A percentile compares a stretch with the other conserved stretches of the same genome.
These are phyloP conservation scores for Cloeon dipterum DNA, from an alignment of 2,888 invertebrate species.

Conservation along the genomic window DNA sequence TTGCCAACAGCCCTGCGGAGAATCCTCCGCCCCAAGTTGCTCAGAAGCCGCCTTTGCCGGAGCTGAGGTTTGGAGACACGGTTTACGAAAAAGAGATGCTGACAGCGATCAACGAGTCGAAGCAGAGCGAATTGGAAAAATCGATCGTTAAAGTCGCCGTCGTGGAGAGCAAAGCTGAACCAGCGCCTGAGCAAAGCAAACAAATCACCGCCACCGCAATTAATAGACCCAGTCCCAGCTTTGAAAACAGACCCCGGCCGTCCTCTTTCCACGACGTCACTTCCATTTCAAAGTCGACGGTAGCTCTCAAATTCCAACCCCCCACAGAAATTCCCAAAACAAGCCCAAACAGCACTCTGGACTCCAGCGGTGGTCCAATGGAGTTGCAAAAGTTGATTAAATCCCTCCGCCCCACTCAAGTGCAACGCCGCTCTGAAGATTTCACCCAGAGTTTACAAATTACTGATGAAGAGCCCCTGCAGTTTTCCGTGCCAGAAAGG, in stretches of 20 bases:
- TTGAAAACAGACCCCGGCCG: conserved; percentile 8
- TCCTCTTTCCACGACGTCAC: conserved; percentile 8
- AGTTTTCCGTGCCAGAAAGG: conserved; percentile 22
- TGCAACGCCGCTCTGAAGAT: conserved; percentile 8
- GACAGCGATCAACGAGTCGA: conserved; percentile 8
- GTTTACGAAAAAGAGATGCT: conserved; percentile 21
- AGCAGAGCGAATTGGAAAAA: conserved; percentile 7
- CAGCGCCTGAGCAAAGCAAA: no score
- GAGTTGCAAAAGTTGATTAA: conserved; percentile 8
- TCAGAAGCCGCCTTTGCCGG: conserved; percentile 23
- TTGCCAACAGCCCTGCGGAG: conserved; percentile 8
- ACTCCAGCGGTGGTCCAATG: conserved; percentile 9
- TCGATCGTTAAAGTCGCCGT: conserved; percentile 5
- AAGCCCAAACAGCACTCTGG: conserved; percentile 1
- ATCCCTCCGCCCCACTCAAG: conserved; percentile 7
- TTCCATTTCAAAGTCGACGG: conserved; percentile 16
- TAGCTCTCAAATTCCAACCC: conserved; percentile 16
- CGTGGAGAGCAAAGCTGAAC: neutral
- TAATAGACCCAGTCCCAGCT: neutral
- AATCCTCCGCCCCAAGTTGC: conserved; percentile 20
- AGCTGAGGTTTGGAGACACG: conserved; percentile 41
- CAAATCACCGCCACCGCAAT: no score
- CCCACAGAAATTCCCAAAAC: neutral
- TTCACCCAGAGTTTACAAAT: no score
- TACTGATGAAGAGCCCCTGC: conserved; percentile 13